Percentiles rank a stretch among this genome's conserved stretches.
These are phyloP conservation scores for Psophia crepitans DNA, from an alignment of 2,113 vertebrate genomes.

Conservation along the genomic window DNA sequence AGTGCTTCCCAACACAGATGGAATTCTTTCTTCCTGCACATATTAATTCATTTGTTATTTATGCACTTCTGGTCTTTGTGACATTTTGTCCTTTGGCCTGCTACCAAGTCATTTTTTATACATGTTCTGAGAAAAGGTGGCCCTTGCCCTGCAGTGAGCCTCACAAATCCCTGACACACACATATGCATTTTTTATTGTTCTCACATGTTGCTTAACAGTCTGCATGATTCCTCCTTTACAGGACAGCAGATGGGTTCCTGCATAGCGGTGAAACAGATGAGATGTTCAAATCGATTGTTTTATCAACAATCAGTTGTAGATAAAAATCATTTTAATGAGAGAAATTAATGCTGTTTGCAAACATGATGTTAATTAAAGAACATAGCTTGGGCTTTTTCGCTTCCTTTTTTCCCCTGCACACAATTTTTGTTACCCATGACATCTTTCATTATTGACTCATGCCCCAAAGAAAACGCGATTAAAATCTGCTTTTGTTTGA, in stretches of 20 bases:
- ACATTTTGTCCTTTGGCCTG: slow-evolving; percentile 64
- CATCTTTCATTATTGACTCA: slow-evolving; percentile 96
- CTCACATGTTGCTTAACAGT: slow-evolving; percentile 78
- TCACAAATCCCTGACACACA: slow-evolving; percentile 65
- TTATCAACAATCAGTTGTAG: slow-evolving; percentile 83
- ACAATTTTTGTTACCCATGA: slow-evolving; percentile 82
- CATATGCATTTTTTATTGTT: slow-evolving; percentile 75
- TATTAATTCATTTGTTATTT: slow-evolving; percentile 75
- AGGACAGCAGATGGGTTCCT: slow-evolving; percentile 74
- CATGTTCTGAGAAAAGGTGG: slow-evolving; percentile 71
- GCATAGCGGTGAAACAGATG: slow-evolving; percentile 71
- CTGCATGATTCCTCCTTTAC: slow-evolving; percentile 65
- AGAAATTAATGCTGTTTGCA: slow-evolving; percentile 84
- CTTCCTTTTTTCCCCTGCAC: slow-evolving; percentile 40
- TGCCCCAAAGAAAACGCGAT: slow-evolving; percentile 89
- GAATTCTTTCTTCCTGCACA: slow-evolving; percentile 56
- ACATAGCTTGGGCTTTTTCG: slow-evolving; percentile 71
- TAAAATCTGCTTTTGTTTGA: slow-evolving; percentile 90
- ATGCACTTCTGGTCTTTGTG: slow-evolving; percentile 67
- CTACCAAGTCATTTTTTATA: slow-evolving; percentile 73
- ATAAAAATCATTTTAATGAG: slow-evolving; percentile 83
- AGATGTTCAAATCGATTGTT: slow-evolving; percentile 80
- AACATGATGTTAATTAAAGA: slow-evolving; percentile 85
- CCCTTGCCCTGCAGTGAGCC: slow-evolving; percentile 66
- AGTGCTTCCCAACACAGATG: slow-evolving; percentile 67